A percentile compares a stretch with the other conserved stretches of the same genome.
These are phyloP conservation scores for Trypoxylon attenuatum DNA, from an alignment of 2,888 invertebrate genomes.

Conservation along the genomic window DNA sequence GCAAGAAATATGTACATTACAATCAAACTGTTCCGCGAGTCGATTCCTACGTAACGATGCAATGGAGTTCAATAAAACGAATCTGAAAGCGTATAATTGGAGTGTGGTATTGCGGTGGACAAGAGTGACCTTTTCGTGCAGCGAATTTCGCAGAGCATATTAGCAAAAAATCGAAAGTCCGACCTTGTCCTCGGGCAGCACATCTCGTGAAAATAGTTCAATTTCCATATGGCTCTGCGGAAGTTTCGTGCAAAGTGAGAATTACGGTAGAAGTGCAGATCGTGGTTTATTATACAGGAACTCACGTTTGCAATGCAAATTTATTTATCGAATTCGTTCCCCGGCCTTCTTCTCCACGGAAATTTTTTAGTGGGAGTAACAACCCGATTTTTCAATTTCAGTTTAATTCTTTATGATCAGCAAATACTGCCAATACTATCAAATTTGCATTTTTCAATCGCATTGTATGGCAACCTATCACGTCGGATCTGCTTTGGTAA, in stretches of 20 bases:
- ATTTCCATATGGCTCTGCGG: neutral
- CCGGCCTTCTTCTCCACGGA: too few species aligned
- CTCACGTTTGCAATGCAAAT: neutral
- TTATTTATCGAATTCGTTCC: neutral
- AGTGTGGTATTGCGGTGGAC: neutral
- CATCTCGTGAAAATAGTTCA: slow-evolving; percentile 10
- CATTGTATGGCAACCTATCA: slow-evolving; percentile 22
- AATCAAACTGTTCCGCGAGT: too few species aligned
- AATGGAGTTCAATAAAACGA: too few species aligned
- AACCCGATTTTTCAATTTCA: too few species aligned
- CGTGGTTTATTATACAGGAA: neutral
- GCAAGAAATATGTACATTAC: too few species aligned
- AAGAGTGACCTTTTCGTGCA: neutral
- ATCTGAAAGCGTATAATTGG: too few species aligned
- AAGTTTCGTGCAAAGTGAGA: slow-evolving; percentile 9
- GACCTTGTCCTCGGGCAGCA: slow-evolving; percentile 13
- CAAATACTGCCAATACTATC: too few species aligned
- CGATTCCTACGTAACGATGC: too few species aligned
- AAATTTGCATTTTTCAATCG: slow-evolving; percentile 30
- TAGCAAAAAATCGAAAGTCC: slow-evolving; percentile 4
- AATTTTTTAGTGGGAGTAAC: neutral
- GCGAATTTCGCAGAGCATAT: neutral
- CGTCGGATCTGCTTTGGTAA: slow-evolving; percentile 15
- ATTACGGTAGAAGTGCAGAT: neutral
- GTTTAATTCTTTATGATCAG: too few species aligned